Percentiles rank a stretch among this genome's conserved stretches.
These are phyloP conservation scores for Spatulosminthurus flaviceps DNA, from an alignment of 2,888 invertebrate species.

Conservation along the genomic window DNA sequence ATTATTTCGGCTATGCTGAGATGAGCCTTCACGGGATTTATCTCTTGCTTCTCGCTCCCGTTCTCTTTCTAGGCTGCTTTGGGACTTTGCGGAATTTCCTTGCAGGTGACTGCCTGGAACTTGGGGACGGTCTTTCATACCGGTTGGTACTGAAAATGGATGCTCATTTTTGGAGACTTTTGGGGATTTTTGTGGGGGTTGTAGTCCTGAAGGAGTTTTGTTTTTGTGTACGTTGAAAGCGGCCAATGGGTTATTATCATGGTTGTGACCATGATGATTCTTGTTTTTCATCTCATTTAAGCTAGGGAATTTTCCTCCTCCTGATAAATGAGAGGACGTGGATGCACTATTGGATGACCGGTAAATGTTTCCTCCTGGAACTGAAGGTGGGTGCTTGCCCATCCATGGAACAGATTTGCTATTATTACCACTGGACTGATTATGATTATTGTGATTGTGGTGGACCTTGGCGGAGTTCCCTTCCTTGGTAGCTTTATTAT, in stretches of 20 bases:
- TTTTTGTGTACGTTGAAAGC: constrained; percentile 22
- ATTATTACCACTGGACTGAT: not conserved
- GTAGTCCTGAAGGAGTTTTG: not conserved
- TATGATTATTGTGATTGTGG: constrained; percentile 42
- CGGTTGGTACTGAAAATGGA: constrained; percentile 12
- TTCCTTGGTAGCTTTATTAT: constrained; percentile 35
- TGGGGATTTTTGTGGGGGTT: constrained; percentile 17
- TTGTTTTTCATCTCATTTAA: constrained; percentile 29
- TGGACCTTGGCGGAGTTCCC: constrained; percentile 6
- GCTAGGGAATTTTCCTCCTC: constrained; percentile 30
- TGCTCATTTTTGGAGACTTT: constrained; percentile 28
- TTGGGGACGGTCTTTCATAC: constrained; percentile 35
- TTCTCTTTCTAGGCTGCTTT: not conserved
- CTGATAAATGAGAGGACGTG: constrained; percentile 18
- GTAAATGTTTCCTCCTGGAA: not conserved
- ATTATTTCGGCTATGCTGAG: constrained; percentile 31
- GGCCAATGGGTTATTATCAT: not conserved
- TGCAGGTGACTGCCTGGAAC: constrained; percentile 35
- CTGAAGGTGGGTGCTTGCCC: constrained; percentile 8
- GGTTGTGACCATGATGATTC: not conserved
- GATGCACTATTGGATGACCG: not conserved
- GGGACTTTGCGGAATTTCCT: constrained; percentile 27
- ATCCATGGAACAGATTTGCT: constrained; percentile 8
- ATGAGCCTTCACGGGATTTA: constrained; percentile 24
- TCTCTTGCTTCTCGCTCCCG: constrained; percentile 16